Base-by-base conservation (phyloP, 2,113 vertebrate species). In the Eupsittula cactorum region DNA sequence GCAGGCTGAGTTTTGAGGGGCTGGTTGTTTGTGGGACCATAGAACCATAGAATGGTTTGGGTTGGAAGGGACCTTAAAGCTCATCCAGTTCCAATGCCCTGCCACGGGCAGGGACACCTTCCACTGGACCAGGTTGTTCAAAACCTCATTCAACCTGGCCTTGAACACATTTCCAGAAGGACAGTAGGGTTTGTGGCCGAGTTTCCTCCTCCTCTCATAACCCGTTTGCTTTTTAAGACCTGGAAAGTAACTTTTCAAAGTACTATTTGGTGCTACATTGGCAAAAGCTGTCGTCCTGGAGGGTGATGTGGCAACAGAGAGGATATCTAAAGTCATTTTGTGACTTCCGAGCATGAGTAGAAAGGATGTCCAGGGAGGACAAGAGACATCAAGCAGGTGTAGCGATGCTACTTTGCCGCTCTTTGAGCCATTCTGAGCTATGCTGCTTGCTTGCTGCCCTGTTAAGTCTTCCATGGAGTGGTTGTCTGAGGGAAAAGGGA, bases 201-300 rank as follows among this genome's bases (percentile, higher is more conserved):
- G 60, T 18, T 86, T 76, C 39, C 18, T 60, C 25, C 14, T 39
- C 10, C 12, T 35, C 4, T 46, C 10, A 1, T 81, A 28, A 31
- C 31, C 33, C 8, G 0, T 57, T 55, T 63, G 19, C 15, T 52
- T 86, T 52, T 52, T 35, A 46, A 65, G 55, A 70, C n/a, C 33
- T 14, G 28, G 16, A 63, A 64, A 57, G 11, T 55, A 11, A 16
- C 27, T 84, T 62, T 55, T 28, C 18, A 11, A 33, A 31, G 13
- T 4, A 2, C 10, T 13, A 1, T 37, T 29, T 2, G 2, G 21
- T 1, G 1, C 37, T 35, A 44, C 33, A 1, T 3, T 44, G 52
- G 78, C 20, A 62, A 44, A 57, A 70, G 20, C 13, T 18, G 16
- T 39, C 15, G 8, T 81, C 29, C 33, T 52, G 75, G 74, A 24